phyloP scores from a whole-genome alignment of 2,113 vertebrate genomes.

The Leucosticte australis region DNA sequence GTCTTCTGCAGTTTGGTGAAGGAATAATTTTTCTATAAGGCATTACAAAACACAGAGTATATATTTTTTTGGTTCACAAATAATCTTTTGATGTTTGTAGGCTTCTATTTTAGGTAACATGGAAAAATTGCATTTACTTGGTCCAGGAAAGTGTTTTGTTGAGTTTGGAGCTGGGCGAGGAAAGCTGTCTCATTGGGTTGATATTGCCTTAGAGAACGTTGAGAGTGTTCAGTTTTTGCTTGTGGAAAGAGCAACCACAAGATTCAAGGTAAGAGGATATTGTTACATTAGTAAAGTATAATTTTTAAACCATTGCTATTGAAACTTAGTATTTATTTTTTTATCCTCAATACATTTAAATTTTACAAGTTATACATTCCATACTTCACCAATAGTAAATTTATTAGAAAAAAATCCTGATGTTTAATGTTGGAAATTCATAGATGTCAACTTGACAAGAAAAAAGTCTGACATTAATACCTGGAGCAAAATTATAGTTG shows the following conservation, averaged over 20 bases:
- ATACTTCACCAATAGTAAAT: neutral
- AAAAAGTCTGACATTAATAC: neutral
- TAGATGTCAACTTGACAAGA: neutral
- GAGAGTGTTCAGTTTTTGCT: conserved; percentile 86
- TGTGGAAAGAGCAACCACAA: conserved; percentile 90
- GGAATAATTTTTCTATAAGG: neutral
- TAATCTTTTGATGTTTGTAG: conserved; percentile 75
- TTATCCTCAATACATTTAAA: neutral
- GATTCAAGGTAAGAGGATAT: conserved; percentile 85
- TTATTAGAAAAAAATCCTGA: neutral
- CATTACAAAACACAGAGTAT: neutral
- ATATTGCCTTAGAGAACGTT: conserved; percentile 79
- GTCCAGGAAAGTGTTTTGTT: conserved; percentile 85
- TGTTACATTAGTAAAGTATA: neutral
- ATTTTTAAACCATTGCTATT: neutral
- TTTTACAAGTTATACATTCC: neutral
- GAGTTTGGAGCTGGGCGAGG: conserved; percentile 96
- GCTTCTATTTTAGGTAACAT: conserved; percentile 94
- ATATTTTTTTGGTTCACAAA: conserved; percentile 16
- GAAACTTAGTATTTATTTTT: neutral
- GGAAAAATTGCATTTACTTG: conserved; percentile 86
- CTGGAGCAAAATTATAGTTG: neutral
- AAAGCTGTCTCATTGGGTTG: conserved; percentile 96
- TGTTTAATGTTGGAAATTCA: neutral
- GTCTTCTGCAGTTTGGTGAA: neutral